Percentiles rank a stretch among this genome's conserved stretches.
These are phyloP conservation scores for Solenopsis invicta DNA, from an alignment of 1,140 invertebrate species.

Conservation along the genomic window DNA sequence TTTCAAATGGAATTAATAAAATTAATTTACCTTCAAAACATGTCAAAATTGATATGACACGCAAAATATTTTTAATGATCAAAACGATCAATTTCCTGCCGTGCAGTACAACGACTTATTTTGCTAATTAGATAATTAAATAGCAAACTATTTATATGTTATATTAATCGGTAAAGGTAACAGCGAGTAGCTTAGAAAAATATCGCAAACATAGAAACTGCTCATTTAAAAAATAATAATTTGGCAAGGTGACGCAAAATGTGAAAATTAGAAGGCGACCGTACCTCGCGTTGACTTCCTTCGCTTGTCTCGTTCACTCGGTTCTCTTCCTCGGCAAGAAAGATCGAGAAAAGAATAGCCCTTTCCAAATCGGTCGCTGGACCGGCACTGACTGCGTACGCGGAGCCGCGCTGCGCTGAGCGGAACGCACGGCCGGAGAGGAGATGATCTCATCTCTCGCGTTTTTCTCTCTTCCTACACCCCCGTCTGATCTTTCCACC, in stretches of 20 bases:
- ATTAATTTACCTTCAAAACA: neutral
- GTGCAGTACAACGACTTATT: neutral
- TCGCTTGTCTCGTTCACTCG: conserved; percentile 28
- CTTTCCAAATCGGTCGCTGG: conserved; percentile 77
- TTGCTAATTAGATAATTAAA: neutral
- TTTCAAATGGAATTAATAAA: no score
- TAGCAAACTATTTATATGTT: neutral
- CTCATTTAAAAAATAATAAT: neutral
- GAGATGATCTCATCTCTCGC: conserved; percentile 82
- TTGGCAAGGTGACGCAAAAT: neutral
- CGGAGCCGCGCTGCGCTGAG: neutral
- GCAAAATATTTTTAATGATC: neutral
- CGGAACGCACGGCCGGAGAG: conserved; percentile 24
- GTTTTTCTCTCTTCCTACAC: conserved; percentile 79
- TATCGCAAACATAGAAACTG: neutral
- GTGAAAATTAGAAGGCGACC: neutral
- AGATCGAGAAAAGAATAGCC: conserved; percentile 56
- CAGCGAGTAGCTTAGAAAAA: neutral
- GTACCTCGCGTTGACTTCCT: conserved; percentile 56
- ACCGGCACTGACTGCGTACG: conserved; percentile 78
- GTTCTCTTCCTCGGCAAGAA: conserved; percentile 38
- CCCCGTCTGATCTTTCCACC: conserved; percentile 81
- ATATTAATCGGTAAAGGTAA: neutral
- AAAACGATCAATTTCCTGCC: neutral
- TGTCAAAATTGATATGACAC: neutral